Percentiles rank a stretch among this genome's conserved stretches.
Conservation (phyloP, 2,888 invertebrate species). For the Hedychridium roseum region DNA sequence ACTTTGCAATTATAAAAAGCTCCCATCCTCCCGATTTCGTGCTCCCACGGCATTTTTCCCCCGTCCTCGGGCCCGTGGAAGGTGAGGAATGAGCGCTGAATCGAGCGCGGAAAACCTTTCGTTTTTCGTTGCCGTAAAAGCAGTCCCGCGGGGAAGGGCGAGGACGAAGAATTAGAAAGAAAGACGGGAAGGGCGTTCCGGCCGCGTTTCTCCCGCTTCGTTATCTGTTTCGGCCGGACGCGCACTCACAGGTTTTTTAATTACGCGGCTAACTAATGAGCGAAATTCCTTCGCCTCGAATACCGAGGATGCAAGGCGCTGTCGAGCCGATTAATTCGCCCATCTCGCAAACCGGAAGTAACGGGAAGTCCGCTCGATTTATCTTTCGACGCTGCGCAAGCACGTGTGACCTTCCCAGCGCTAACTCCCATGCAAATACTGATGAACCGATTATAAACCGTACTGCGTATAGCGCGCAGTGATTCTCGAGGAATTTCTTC, state of each 20-base stretch:
- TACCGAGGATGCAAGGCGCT: slow-evolving; percentile 27
- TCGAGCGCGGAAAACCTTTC: slow-evolving; percentile 30
- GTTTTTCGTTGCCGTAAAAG: slow-evolving; percentile 18
- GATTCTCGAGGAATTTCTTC: no score
- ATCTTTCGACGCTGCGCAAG: no score
- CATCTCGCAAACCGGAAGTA: slow-evolving; percentile 38
- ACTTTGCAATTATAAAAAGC: slow-evolving; percentile 55
- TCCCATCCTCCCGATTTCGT: slow-evolving; percentile 23
- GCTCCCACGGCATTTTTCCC: slow-evolving; percentile 18
- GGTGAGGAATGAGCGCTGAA: slow-evolving; percentile 38
- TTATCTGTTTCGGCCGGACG: slow-evolving; percentile 55
- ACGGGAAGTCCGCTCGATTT: no score
- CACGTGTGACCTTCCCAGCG: no score
- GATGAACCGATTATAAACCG: no score
- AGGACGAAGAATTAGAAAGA: slow-evolving; percentile 46
- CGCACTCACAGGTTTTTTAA: slow-evolving; percentile 58
- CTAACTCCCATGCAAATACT: no score
- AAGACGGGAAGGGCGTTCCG: slow-evolving; percentile 42
- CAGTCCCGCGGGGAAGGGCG: slow-evolving; percentile 27
- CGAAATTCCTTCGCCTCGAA: slow-evolving; percentile 52
- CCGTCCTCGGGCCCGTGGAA: slow-evolving; percentile 22
- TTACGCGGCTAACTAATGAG: slow-evolving; percentile 58
- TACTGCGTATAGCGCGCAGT: no score
- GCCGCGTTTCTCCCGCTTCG: slow-evolving; percentile 42
- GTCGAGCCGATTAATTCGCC: slow-evolving; percentile 45